phyloP scores from a whole-genome alignment of 2,113 vertebrate genomes.

The Scophthalmus maximus region DNA sequence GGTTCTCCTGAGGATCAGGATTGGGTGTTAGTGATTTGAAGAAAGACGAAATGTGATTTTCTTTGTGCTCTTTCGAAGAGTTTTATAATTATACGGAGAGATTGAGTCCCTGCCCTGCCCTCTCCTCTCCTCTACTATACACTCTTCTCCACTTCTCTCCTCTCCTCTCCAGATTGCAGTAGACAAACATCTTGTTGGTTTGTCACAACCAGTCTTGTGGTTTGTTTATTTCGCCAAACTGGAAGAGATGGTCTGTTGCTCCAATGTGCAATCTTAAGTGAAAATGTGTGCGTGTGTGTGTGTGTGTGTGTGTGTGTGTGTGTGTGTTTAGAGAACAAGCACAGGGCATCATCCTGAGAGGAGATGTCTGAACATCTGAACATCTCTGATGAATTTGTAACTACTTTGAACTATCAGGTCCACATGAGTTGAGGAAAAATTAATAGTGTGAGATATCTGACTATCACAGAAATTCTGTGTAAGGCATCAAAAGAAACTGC shows the following conservation, averaged over 20 bases:
- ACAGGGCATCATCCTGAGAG: background rate
- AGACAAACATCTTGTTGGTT: constrained; percentile 17
- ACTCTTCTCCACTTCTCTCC: background rate
- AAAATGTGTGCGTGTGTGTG: background rate
- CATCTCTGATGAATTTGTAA: constrained; percentile 19
- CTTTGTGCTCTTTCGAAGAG: background rate
- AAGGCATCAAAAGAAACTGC: constrained; percentile 18
- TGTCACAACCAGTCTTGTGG: constrained; percentile 25
- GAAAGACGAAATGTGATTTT: background rate
- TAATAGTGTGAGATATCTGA: constrained; percentile 38
- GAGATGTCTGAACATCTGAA: constrained; percentile 22
- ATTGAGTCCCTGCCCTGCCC: background rate
- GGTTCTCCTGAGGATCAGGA: background rate
- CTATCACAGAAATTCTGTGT: constrained; percentile 40
- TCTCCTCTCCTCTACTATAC: background rate
- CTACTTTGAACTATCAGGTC: constrained; percentile 21
- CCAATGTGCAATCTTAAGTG: background rate
- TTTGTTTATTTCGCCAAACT: constrained; percentile 22
- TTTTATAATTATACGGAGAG: constrained; percentile 4
- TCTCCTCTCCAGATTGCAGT: background rate
- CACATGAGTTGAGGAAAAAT: constrained; percentile 39
- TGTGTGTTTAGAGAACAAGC: background rate
- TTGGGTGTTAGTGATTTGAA: background rate
- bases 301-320: background rate
- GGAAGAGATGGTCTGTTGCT: constrained; percentile 9